Percentiles rank a stretch among this genome's conserved stretches.
Conservation (phyloP, 35 echinoderm and acorn worm genomes). For the Ophioderma brevispina region DNA sequence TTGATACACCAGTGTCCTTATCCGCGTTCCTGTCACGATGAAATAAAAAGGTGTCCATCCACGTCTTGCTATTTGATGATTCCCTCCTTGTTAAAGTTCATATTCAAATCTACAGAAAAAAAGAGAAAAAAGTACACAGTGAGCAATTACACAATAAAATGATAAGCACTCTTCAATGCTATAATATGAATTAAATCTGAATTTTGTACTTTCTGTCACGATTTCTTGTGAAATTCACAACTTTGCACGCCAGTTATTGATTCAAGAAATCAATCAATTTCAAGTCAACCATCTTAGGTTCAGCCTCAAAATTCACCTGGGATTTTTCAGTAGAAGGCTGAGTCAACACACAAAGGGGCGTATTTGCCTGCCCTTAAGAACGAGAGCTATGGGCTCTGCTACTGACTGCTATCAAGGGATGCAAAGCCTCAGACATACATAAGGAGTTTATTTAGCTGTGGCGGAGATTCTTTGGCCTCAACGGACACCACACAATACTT, state of each 20-base stretch:
- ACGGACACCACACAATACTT: too few relatives aligned
- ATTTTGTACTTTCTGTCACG: too few relatives aligned
- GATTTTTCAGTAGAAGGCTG: not conserved
- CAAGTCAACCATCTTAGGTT: not conserved
- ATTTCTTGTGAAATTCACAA: too few relatives aligned
- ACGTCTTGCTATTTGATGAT: not conserved
- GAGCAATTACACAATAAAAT: too few relatives aligned
- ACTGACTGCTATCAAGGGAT: not conserved
- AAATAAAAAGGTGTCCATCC: not conserved
- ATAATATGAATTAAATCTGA: too few relatives aligned
- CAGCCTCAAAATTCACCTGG: not conserved
- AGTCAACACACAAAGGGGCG: not conserved
- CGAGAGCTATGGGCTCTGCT: not conserved
- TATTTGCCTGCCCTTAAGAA: not conserved
- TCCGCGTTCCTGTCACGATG: not conserved
- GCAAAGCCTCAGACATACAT: not conserved
- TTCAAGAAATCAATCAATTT: not conserved
- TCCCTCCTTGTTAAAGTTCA: not conserved
- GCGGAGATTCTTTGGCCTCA: conserved; percentile 1
- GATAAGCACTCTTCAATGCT: too few relatives aligned
- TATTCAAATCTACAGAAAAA: not conserved
- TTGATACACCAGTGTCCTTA: not conserved
- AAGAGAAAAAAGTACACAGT: not conserved
- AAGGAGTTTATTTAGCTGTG: not conserved
- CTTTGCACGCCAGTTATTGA: not conserved